Conservation (phyloP, 2,888 invertebrate species). For the Muscina levida region DNA sequence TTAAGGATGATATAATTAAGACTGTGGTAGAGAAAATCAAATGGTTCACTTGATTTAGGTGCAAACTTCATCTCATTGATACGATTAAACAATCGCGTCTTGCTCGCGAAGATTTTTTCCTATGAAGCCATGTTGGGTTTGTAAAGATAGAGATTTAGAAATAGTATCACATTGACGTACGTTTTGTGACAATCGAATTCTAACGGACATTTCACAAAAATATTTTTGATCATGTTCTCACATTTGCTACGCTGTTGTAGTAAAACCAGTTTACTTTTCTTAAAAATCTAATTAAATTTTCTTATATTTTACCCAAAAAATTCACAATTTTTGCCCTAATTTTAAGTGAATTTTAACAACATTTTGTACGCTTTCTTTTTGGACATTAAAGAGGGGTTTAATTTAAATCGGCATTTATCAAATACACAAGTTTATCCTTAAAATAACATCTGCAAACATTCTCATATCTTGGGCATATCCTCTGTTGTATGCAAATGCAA, state of each 20-base stretch:
- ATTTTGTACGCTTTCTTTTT: conserved; percentile 23
- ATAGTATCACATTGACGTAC: conserved; percentile 12
- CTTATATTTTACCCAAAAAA: conserved; percentile 60
- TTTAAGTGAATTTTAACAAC: conserved; percentile 45
- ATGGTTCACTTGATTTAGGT: conserved; percentile 38
- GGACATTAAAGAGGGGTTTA: not conserved
- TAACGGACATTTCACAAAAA: conserved; percentile 14
- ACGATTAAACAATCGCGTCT: not conserved
- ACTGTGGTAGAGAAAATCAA: conserved; percentile 43
- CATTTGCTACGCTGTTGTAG: not conserved
- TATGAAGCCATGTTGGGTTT: not conserved
- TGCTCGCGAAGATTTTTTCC: not conserved
- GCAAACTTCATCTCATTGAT: not conserved
- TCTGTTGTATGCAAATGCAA: conserved; percentile 77
- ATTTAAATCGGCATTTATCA: conserved; percentile 45
- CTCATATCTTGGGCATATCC: conserved; percentile 74
- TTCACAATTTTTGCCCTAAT: conserved; percentile 52
- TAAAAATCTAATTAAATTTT: conserved; percentile 57
- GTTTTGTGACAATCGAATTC: conserved; percentile 22
- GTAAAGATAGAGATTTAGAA: not conserved
- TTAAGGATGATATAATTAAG: conserved; percentile 44
- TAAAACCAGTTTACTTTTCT: conserved; percentile 14
- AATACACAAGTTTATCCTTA: conserved; percentile 34
- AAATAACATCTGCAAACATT: conserved; percentile 77
- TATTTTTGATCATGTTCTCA: not conserved